phyloP scores from a whole-genome alignment of 92 coral and sea anemone species.

The Palythoa grandis region DNA sequence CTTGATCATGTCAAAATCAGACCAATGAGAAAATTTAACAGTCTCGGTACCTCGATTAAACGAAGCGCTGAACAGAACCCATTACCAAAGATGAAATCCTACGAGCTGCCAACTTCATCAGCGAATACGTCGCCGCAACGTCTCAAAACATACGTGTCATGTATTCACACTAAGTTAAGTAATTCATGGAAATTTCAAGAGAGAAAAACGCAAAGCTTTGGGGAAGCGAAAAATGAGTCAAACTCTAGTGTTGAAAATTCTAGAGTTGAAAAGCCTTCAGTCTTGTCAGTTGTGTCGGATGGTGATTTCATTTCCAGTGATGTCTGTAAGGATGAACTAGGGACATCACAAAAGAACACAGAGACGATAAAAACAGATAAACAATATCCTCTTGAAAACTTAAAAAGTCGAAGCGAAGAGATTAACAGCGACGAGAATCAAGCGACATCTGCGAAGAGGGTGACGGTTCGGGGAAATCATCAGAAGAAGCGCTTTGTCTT shows the following conservation, averaged over 20 bases:
- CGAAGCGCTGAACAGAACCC: not conserved
- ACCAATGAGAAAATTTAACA: not conserved
- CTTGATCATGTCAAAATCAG: not conserved
- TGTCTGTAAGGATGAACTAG: not conserved
- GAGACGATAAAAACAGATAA: not conserved
- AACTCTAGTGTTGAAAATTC: not conserved
- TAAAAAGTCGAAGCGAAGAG: not conserved
- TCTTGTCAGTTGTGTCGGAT: not conserved
- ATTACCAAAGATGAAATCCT: not conserved
- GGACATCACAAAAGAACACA: not conserved
- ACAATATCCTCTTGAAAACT: not conserved
- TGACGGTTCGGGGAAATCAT: not conserved
- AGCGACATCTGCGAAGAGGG: not conserved
- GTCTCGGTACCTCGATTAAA: not conserved
- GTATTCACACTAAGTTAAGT: slow-evolving; percentile 27
- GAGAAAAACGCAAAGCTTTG: not conserved
- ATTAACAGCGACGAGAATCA: not conserved
- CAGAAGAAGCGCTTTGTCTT: not conserved
- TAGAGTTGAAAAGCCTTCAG: not conserved
- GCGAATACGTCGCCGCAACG: not conserved
- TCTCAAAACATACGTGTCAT: slow-evolving; percentile 15
- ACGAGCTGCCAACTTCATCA: not conserved
- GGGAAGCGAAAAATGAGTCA: not conserved
- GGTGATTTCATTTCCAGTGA: not conserved
- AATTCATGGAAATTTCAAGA: slow-evolving; percentile 25